Evolutionary conservation across 1,140 invertebrate species (phyloP), one percentile per base, ranked within the genome.

Genomic region (Bemisia tabaci): DNA sequence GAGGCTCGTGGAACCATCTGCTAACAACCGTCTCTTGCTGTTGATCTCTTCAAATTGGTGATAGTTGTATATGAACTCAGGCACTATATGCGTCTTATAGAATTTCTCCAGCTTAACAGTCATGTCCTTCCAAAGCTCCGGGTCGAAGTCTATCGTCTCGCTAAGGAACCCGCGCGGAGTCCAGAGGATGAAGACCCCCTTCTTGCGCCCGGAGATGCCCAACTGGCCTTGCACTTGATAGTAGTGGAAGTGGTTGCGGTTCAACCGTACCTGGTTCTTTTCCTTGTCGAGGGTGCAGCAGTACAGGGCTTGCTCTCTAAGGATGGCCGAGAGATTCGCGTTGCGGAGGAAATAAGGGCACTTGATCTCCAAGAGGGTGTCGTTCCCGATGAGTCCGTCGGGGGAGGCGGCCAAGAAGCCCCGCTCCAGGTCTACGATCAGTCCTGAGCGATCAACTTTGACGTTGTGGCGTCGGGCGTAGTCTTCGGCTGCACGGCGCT

Each of bases 341-440:
- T n/a, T n/a, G n/a, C n/a, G n/a, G n/a, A n/a, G 33, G 33, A 48
- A 48, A 48, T 48, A 48, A 9, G 63, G 63, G 39, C 22, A 64
- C 23, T 64, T 58, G 0, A 64, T 58, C 48, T 64, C 63, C 0
- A 27, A 22, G 0, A 64, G 25, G 23, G 22, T n/a, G 21, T 65
- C 63, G 26, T 65, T 58, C 59, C 23, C 63, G 0, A 25, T 59
- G 12, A 48, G 17, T 12, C 63, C 63, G 58, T 65, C 63, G 12
- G 22, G 23, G 22, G 63, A 64, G 39, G 63, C 22, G 48, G 33
- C 63, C 22, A 48, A 64, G 63, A 39, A 64, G 22, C 27, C 22
- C 17, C 27, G 21, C 1, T 64, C 22, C 2, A 21, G 12, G 58
- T 64, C 22, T n/a, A 64, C 24, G 25, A 64, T 21, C 27, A 64